Base-by-base conservation (phyloP, 1,140 invertebrate genomes). In the Daktulosphaira vitifoliae region DNA sequence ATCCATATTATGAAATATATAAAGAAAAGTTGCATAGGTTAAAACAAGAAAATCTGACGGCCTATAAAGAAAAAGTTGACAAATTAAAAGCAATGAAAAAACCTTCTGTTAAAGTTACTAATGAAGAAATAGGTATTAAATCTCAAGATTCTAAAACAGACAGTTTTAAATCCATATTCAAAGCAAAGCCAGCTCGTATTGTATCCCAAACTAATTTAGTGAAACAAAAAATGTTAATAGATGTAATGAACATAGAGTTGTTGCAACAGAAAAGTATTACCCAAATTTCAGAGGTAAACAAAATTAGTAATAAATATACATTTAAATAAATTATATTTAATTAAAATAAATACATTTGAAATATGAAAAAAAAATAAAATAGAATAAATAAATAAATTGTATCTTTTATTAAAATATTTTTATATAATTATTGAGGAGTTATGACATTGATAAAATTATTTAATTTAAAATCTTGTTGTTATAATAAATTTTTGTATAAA, bases 201-300 rank as follows among this genome's bases (percentile, higher is more conserved):
- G 13, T 25, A 33, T 62, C 42, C 1, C 56, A 48, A 20, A 3
- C 56, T 13, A 1, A 18, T 29, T 5, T 48, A 33, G 11, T 62
- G 1, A 62, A 62, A 62, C 56, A 39, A 48, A 62, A 62, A 39
- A 62, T 15, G 4, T 4, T 62, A 20, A 16, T 46, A 3, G n/a
- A 62, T 46, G 42, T 62, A 4, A 48, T 62, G 42, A 62, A 62
- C 23, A 33, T 62, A 18, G 25, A 62, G 16, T 33, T 62, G 16
- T n/a, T 62, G 22, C 18, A 15, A 8, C 22, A 33, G 5, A 46
- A 62, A 48, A 42, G 46, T 33, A 16, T 46, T 11, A 16, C 39
- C 11, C 39, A 62, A 29, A 62, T 62, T 26, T 62, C 38, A 4
- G 39, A 20, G 38, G 22, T 0, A 42, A 56, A 1, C 53, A 56